phyloP scores from a whole-genome alignment of 2,113 vertebrate species.

The Melanerpes formicivorus region DNA sequence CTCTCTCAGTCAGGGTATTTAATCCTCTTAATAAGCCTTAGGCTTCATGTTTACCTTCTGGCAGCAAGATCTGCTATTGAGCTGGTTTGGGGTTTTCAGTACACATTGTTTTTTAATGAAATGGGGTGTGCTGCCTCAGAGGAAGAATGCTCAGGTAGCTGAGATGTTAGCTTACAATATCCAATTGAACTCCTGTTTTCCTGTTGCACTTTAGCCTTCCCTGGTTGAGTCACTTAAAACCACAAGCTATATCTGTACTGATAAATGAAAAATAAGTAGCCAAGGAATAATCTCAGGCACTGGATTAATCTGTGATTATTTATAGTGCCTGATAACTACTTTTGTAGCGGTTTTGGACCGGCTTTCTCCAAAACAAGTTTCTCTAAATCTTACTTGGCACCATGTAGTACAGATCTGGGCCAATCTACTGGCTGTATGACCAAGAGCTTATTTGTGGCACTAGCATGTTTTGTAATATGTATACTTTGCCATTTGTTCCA shows the following conservation, averaged over 20 bases:
- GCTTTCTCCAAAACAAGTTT: constrained; percentile 2
- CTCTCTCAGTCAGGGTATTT: not conserved
- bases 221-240: not conserved
- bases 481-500: not conserved
- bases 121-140: not conserved
- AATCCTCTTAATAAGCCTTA: constrained; percentile 37
- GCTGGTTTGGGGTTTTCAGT: not conserved
- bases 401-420: not conserved
- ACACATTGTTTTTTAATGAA: not conserved
- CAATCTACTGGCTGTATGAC: fast-evolving
- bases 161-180: not conserved
- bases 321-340: not conserved
- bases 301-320: not conserved
- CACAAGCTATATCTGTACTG: not conserved
- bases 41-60: not conserved
- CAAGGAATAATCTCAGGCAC: not conserved
- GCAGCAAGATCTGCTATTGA: not conserved
- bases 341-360: not conserved
- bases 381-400: not conserved
- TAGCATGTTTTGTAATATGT: fast-evolving
- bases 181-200: not conserved
- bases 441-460: not conserved
- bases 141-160: not conserved
- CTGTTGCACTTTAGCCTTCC: not conserved
- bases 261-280: not conserved